Base-by-base conservation (phyloP, 2,888 invertebrate genomes). In the Stenotaenia linearis region DNA sequence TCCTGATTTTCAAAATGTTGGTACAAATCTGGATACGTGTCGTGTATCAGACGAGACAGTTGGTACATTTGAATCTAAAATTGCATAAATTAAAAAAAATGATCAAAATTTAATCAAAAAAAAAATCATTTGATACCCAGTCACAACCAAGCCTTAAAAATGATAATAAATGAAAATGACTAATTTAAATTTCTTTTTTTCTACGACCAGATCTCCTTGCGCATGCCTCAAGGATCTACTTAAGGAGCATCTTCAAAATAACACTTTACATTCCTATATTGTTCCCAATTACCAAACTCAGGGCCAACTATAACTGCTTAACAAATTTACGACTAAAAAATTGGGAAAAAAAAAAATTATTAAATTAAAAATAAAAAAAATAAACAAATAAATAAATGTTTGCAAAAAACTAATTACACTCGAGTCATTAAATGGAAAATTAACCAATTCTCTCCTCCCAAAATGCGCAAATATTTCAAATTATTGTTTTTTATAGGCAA, bases 41-140 rank as follows among this genome's bases (percentile, higher is more conserved):
- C 98, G 82, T 95, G 95, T 0, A 98, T 89, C 10, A 98, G 89
- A 10, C 98, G 91, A 0, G 97, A 97, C 28, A 98, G 87, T 86
- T 98, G 98, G 87, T 98, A 98, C 82, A 98, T 88, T 88, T 95
- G 91, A 28, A 91, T 87, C 88, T 89, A 79, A 45, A 30, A 77
- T 30, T 28, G 15, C 18, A 79, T 56, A 23, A 56, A 32, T 21
- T 78, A 18, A 81, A 74, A 45, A 79, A 77, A 23, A 28, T 40
- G 30, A 18, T 18, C n/a, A n/a, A n/a, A n/a, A n/a, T n/a, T n/a
- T n/a, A n/a, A n/a, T n/a, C n/a, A n/a, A 79, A 18, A 81, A 74
- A 45, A 79, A 77, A 23, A 28, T 40, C 30, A 18, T 18, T 40
- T 45, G 23, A n/a, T n/a, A n/a, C n/a, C n/a, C n/a, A n/a, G n/a